Evolutionary conservation across 2,797 vertebrate species (phyloP).

Genomic region (Gymnothorax reevesii): DNA sequence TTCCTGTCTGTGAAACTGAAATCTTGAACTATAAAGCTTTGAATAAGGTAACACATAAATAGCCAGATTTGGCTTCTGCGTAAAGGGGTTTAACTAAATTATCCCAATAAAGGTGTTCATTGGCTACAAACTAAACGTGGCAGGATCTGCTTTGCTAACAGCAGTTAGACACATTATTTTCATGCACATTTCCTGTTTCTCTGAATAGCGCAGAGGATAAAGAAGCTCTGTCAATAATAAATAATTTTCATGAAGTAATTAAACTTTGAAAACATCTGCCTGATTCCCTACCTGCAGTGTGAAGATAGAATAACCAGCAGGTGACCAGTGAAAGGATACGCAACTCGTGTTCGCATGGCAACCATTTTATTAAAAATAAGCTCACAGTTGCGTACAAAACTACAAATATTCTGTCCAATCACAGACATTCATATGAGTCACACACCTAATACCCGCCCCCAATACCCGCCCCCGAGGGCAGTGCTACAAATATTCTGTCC

Average conservation of each 20-base stretch:
- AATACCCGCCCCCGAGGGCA: neutral
- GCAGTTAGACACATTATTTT: too few relatives aligned
- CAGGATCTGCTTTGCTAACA: neutral
- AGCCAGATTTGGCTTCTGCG: too few relatives aligned
- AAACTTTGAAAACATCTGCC: too few relatives aligned
- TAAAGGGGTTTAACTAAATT: neutral
- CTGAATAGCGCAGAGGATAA: too few relatives aligned
- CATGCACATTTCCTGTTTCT: too few relatives aligned
- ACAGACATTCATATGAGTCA: neutral
- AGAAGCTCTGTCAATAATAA: too few relatives aligned
- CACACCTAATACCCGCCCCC: neutral
- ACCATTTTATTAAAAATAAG: slow-evolving; percentile 50
- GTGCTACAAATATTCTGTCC: slow-evolving; percentile 57
- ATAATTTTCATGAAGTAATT: too few relatives aligned
- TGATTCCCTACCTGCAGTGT: too few relatives aligned
- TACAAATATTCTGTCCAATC: neutral
- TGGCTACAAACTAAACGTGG: neutral
- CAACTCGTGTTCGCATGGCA: slow-evolving; percentile 36
- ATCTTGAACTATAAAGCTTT: too few relatives aligned
- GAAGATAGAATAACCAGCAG: neutral
- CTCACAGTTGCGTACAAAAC: slow-evolving; percentile 32
- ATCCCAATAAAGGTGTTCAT: neutral
- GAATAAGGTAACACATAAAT: too few relatives aligned
- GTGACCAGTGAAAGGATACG: neutral
- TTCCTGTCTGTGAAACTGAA: too few relatives aligned